Evolutionary conservation across 2,113 vertebrate genomes (phyloP).

Genomic region (Terrapene triunguis): DNA sequence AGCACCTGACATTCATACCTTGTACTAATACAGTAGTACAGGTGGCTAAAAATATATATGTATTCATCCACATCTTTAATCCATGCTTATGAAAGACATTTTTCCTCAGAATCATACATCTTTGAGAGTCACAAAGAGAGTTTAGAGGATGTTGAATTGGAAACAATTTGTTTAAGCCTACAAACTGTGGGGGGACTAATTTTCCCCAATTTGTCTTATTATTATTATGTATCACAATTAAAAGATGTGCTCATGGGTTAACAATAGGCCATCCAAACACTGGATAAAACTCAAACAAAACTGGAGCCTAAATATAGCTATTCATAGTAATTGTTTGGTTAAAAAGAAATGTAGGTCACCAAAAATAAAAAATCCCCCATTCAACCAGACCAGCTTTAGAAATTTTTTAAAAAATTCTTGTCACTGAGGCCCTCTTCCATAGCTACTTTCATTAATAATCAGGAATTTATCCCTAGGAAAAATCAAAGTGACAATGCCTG

Average conservation of each 20-base stretch:
- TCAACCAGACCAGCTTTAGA: not conserved
- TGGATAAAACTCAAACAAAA: not conserved
- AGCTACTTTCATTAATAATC: not conserved
- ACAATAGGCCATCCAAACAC: not conserved
- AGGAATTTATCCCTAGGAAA: not conserved
- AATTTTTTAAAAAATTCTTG: not conserved
- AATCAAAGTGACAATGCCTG: not conserved
- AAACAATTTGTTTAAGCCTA: not conserved
- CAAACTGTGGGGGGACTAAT: not conserved
- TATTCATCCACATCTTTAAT: not conserved
- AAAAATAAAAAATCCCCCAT: not conserved
- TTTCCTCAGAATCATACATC: not conserved
- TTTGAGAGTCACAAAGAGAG: conserved; percentile 19
- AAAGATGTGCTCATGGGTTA: not conserved
- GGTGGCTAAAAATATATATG: conserved; percentile 19
- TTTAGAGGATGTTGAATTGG: conserved; percentile 35
- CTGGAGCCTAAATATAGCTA: not conserved
- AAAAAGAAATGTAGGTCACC: not conserved
- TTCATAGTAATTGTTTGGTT: not conserved
- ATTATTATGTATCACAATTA: not conserved
- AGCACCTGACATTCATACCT: not conserved
- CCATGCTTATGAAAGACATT: conserved; percentile 25
- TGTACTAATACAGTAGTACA: not conserved
- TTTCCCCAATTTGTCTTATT: not conserved
- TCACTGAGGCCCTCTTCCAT: not conserved